Base-by-base conservation (phyloP, 2,797 vertebrate genomes). In the Zenarchopterus dispar region DNA sequence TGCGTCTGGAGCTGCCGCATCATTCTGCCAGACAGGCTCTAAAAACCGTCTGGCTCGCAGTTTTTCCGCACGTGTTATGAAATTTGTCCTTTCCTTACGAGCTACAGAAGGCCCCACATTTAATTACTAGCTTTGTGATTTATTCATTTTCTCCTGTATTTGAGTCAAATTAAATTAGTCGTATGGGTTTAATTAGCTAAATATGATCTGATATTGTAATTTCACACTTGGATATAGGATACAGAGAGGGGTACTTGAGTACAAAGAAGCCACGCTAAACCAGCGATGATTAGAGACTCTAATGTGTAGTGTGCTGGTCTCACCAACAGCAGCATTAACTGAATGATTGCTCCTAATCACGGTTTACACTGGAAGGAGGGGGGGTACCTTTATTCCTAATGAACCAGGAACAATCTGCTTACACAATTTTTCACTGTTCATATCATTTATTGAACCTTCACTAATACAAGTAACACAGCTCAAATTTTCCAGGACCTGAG, bases 121-220 rank as follows among this genome's bases (percentile, higher is more conserved):
- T 88, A 91, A 93, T 90, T 88, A 90, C 79, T 73, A 71, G 78
- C 80, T 81, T 73, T 56, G 78, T 76, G 69, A 84, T 84, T 84
- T 88, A 87, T 84, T 88, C 76, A 84, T 75, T 78, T 75, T 53
- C 70, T 71, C 59, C 66, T 69, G 77, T 75, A 85, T 89, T 83
- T 85, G 77, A 88, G 71, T 82, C 82, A 75, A 91, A 92, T 91
- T 85, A 85, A 90, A 92, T 88, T 90, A 89, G 87, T 88, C 86
- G 81, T 77, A 88, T 89, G 84, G 75, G 81, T 89, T 90, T 91
- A 90, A 93, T 91, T 88, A 91, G 83, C 86, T 80, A 89, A 92
- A 89, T 81, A 78, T 67, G 82, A 91, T 85, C 82, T 89, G 75
- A 85, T 90, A 86, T 81, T 88, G 75, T 84, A 84, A 89, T 92